Percentiles rank a stretch among this genome's conserved stretches.
These are phyloP conservation scores for Ochropleura leucogaster DNA, from an alignment of 2,888 invertebrate species.

Conservation along the genomic window DNA sequence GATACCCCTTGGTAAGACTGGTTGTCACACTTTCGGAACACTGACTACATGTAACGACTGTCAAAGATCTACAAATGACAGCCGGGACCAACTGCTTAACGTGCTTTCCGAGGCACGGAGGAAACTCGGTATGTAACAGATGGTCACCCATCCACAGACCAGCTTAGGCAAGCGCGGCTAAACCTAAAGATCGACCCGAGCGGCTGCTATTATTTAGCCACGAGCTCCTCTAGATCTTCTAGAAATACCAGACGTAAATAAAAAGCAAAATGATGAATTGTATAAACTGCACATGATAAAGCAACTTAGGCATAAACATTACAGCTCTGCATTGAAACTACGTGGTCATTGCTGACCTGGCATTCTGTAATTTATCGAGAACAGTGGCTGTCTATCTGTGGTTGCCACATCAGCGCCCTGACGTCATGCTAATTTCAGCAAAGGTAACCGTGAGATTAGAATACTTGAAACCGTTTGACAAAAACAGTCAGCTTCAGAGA, in stretches of 20 bases:
- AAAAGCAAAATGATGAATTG: neutral
- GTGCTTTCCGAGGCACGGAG: too few species aligned
- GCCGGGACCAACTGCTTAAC: too few species aligned
- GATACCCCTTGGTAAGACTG: too few species aligned
- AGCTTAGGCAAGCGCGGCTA: too few species aligned
- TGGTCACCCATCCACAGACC: too few species aligned
- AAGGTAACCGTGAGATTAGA: neutral
- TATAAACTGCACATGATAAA: neutral
- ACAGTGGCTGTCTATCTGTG: neutral
- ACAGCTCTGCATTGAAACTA: neutral
- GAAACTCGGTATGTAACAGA: too few species aligned
- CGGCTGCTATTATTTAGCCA: too few species aligned
- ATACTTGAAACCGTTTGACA: neutral
- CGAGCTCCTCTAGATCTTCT: too few species aligned
- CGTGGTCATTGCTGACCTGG: neutral
- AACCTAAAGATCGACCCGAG: too few species aligned
- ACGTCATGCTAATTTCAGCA: neutral
- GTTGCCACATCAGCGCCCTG: neutral
- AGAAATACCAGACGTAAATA: neutral
- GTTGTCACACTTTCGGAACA: too few species aligned
- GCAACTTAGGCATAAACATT: constrained; percentile 14
- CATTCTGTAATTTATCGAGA: neutral
- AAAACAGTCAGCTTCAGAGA: neutral
- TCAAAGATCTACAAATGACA: too few species aligned
- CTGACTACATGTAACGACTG: too few species aligned